Evolutionary conservation across 1,140 invertebrate genomes (phyloP).

Genomic region (Temnothorax nylanderi): DNA sequence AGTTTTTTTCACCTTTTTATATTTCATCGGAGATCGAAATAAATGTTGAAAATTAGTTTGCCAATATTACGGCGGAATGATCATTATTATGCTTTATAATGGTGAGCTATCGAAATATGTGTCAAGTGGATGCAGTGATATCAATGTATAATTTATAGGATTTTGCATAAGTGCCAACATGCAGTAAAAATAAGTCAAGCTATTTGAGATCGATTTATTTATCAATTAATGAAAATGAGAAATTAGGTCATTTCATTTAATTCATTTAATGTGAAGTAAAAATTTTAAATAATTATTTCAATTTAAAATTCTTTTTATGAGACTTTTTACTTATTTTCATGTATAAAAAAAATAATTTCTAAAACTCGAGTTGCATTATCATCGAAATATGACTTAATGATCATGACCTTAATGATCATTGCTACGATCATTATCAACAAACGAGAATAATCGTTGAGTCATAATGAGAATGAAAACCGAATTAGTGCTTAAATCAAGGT

Average conservation of each 20-base stretch:
- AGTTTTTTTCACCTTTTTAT: not conserved
- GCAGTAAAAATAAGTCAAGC: not conserved
- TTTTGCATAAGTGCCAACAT: not conserved
- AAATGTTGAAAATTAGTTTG: slow-evolving; percentile 7
- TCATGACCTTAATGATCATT: not conserved
- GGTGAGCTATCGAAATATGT: not conserved
- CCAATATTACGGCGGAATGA: not conserved
- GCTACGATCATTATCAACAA: not conserved
- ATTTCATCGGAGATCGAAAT: not conserved
- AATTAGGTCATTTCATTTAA: not conserved
- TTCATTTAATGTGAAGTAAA: not conserved
- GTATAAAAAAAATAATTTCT: not conserved
- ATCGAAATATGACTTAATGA: not conserved
- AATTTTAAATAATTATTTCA: not conserved
- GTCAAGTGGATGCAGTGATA: slow-evolving; percentile 8
- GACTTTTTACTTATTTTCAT: not conserved
- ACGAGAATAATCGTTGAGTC: slow-evolving; percentile 12
- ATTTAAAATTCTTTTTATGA: not conserved
- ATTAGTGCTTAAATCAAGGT: slow-evolving; percentile 34
- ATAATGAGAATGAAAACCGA: slow-evolving; percentile 30
- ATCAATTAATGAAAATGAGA: not conserved
- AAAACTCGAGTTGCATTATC: not conserved
- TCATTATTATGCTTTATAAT: not conserved
- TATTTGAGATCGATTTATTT: not conserved
- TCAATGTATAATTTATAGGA: slow-evolving; percentile 5